A percentile compares a stretch with the other conserved stretches of the same genome.
These are phyloP conservation scores for Takifugu rubripes DNA, from an alignment of 2,797 vertebrate genomes.

Conservation along the genomic window DNA sequence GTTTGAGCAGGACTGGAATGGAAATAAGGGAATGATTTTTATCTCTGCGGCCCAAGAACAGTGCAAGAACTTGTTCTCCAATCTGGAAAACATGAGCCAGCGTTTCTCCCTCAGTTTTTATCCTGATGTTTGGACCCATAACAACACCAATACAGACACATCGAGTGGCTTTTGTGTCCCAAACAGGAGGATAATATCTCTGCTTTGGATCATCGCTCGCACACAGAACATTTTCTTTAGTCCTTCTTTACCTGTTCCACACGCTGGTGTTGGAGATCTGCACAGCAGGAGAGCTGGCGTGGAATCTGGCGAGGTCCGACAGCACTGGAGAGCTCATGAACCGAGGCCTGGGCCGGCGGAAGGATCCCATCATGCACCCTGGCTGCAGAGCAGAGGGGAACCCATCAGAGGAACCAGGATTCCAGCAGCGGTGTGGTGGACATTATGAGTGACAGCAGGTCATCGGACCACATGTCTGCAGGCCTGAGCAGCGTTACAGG, in stretches of 20 bases:
- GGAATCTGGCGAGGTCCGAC: slow-evolving; percentile 89
- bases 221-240: too few relatives aligned
- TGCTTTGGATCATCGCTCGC: neutral
- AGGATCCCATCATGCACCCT: slow-evolving; percentile 84
- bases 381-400: slow-evolving; percentile 20
- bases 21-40: too few relatives aligned
- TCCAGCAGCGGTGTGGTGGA: too few relatives aligned
- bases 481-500: too few relatives aligned
- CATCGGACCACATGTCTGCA: too few relatives aligned
- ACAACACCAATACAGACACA: slow-evolving; percentile 16
- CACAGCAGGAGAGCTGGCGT: slow-evolving; percentile 80
- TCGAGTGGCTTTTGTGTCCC: neutral
- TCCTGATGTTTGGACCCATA: slow-evolving; percentile 32
- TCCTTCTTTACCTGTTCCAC: slow-evolving; percentile 86
- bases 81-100: slow-evolving; percentile 9
- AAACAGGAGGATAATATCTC: slow-evolving; percentile 17
- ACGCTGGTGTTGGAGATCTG: slow-evolving; percentile 88
- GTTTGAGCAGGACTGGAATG: too few relatives aligned
- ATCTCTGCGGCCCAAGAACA: too few relatives aligned
- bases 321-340: slow-evolving; percentile 97
- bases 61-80: neutral
- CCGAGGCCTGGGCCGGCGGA: slow-evolving; percentile 85
- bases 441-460: too few relatives aligned
- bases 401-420: too few relatives aligned
- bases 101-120: neutral